phyloP scores from a whole-genome alignment of 2,797 vertebrate species.

The Chelon labrosus region DNA sequence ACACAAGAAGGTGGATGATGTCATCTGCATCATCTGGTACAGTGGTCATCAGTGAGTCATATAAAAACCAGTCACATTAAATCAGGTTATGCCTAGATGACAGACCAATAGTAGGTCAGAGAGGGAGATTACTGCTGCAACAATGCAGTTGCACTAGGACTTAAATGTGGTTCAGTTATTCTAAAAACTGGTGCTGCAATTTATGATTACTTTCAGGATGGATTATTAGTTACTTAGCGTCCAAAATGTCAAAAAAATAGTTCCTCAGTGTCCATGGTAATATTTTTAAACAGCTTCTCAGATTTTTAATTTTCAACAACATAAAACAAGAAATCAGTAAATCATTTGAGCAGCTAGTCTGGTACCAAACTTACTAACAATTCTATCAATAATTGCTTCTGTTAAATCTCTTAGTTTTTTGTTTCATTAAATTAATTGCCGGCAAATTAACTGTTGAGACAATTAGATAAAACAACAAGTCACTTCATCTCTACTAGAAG shows the following conservation, averaged over 20 bases:
- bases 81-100: slow-evolving; percentile 38
- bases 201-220: neutral
- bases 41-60: slow-evolving; percentile 48
- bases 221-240: no score
- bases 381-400: neutral
- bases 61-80: slow-evolving; percentile 41
- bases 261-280: no score
- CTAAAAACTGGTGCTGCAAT: neutral
- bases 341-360: no score
- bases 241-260: no score
- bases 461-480: no score
- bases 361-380: neutral
- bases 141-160: neutral
- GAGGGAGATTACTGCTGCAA: slow-evolving; percentile 4
- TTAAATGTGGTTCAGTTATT: neutral
- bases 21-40: slow-evolving; percentile 3
- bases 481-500: no score
- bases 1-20: slow-evolving; percentile 6
- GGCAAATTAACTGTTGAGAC: no score
- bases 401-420: neutral
- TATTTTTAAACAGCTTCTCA: neutral
- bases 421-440: no score
- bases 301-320: neutral
- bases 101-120: slow-evolving; percentile 29
- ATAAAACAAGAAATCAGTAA: no score